Evolutionary conservation across 2,888 invertebrate genomes (phyloP), one percentile per base, ranked within the genome.

Genomic region (Pyrgus malvae): DNA sequence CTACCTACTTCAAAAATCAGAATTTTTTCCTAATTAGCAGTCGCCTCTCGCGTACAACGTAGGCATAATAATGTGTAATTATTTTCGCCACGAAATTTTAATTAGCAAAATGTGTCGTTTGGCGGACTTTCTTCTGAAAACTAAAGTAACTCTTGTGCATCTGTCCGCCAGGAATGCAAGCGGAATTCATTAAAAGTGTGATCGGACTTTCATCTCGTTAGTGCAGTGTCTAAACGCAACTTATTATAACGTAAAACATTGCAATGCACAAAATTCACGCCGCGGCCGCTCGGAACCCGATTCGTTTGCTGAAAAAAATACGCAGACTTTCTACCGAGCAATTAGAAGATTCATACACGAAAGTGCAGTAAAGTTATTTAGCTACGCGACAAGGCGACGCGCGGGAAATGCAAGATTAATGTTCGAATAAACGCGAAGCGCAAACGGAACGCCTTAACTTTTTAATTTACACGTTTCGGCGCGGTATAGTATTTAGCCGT

Each of bases 311-410:
- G 60, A 74, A 81, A 80, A 82, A 83, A 82, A 80, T 75, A 68
- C 69, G 70, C 68, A 64, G 65, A 85, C 87, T 89, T 87, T 88
- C 88, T 86, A 87, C 72, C 29, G 66, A 67, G 76, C 74, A 86
- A 88, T 88, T 88, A 86, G 78, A 83, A 84, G 83, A 88, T 86
- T 82, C 82, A 77, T 76, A 80, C 87, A 89, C 87, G 87, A 86
- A 82, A 87, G 78, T 83, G 78, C 76, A 67, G 62, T 57, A 53
- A 62, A 68, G 67, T 64, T 70, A 73, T 74, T 72, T 67, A 69
- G 67, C 61, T 62, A 57, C 62, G 64, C 59, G 65, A 68, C 72
- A 69, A 62, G 62, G 56, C 46, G 56, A 58, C 60, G 62, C 61
- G 63, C 64, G 63, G 59, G 65, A 68, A 69, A 68, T 66, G 65